Base-by-base conservation (phyloP, 1,140 invertebrate genomes). In the Idris sp. region DNA sequence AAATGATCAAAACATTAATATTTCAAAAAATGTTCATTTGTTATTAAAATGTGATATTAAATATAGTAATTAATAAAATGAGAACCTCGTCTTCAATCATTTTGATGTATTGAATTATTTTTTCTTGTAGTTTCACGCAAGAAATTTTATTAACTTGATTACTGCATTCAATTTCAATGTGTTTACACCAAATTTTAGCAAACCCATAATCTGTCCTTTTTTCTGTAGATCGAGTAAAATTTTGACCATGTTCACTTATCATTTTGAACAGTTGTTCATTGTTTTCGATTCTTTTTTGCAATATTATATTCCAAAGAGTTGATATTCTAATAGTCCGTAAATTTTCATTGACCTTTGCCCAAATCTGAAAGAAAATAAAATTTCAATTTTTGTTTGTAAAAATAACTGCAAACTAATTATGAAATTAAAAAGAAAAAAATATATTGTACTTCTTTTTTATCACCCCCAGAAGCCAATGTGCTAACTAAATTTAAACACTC, bases 371-470 rank as follows among this genome's bases (percentile, higher is more conserved):
- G 10, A 9, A 10, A 11, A 53, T 41, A 9, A 1, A 48, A n/a
- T n/a, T n/a, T 30, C 8, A 30, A 30, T 5, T 30, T n/a, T n/a
- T n/a, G n/a, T n/a, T n/a, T n/a, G n/a, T n/a, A n/a, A n/a, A n/a
- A n/a, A n/a, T n/a, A n/a, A n/a, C n/a, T n/a, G n/a, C n/a, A n/a
- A n/a, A n/a, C n/a, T n/a, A n/a, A n/a, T n/a, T n/a, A n/a, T n/a
- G n/a, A n/a, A n/a, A n/a, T n/a, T n/a, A n/a, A n/a, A n/a, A n/a
- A n/a, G n/a, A n/a, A n/a, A n/a, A n/a, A n/a, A n/a, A n/a, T n/a
- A n/a, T n/a, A n/a, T n/a, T 18, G 13, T 46, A 82, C 83, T 35
- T 84, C 65, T 69, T 74, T 80, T 69, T 81, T 86, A 15, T 82
- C 74, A 14, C 67, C 43, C 22, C 78, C 76, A 19, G 75, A 74